Percentiles rank a stretch among this genome's conserved stretches.
Evolutionary conservation across 2,113 vertebrate genomes (phyloP).

Genomic region (Saccopteryx leptura): DNA sequence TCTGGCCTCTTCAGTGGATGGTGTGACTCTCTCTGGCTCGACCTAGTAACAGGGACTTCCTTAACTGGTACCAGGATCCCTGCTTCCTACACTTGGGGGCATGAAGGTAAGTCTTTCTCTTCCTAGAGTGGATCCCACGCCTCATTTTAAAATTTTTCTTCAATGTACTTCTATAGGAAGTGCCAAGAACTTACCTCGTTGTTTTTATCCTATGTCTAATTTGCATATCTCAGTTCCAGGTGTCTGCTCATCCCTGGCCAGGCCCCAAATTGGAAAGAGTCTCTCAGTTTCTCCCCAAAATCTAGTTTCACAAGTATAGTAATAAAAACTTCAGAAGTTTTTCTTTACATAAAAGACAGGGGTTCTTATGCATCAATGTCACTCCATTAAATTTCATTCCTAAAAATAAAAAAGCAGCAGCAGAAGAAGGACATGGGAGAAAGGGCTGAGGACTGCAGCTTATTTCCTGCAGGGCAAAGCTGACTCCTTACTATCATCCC

Average conservation of each 20-base stretch:
- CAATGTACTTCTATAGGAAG: background rate
- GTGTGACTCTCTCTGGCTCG: background rate
- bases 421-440: too few relatives aligned
- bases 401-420: too few relatives aligned
- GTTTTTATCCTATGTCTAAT: background rate
- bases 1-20: background rate
- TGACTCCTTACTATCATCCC: background rate
- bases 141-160: background rate
- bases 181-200: background rate
- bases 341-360: background rate
- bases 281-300: background rate
- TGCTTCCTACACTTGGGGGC: background rate
- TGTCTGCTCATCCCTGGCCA: background rate
- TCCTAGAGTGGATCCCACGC: background rate
- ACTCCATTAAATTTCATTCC: too few relatives aligned
- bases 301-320: background rate
- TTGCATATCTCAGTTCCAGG: background rate
- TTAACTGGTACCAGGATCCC: background rate
- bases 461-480: background rate
- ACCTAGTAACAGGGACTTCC: background rate
- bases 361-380: too few relatives aligned
- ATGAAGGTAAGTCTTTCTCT: background rate
- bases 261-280: background rate
- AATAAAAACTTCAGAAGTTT: background rate
- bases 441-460: background rate